These are phyloP conservation scores for Anaspis maculata DNA, from an alignment of 2,888 invertebrate genomes.

Conservation along the genomic window DNA sequence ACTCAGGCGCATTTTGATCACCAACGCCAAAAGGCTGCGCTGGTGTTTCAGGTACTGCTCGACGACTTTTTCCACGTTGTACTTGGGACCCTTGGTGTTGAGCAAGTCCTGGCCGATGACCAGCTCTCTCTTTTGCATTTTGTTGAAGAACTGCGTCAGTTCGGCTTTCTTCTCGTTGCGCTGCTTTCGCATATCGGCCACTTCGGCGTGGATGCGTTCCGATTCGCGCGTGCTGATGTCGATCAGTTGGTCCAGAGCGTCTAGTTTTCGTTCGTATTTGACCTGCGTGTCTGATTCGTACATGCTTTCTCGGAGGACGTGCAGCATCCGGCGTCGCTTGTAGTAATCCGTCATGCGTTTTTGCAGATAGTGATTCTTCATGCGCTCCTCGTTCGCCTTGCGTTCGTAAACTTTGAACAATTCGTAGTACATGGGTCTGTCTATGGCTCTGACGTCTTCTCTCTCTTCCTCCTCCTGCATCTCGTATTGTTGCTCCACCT, in stretches of 20 bases:
- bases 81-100: background rate
- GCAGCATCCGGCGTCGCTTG: conserved; percentile 5
- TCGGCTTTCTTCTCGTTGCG: conserved; percentile 1
- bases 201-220: background rate
- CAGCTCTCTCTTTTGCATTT: background rate
- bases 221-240: conserved; percentile 1
- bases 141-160: background rate
- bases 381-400: conserved; percentile 2
- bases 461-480: conserved; percentile 2
- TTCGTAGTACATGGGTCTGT: conserved; percentile 4
- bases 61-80: conserved; percentile 13
- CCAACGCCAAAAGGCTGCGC: conserved; percentile 19
- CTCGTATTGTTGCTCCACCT: no score
- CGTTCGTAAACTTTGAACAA: conserved; percentile 1
- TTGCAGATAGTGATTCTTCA: conserved; percentile 3
- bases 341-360: conserved; percentile 5
- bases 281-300: background rate
- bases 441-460: conserved; percentile 2
- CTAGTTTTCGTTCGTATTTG: conserved; percentile 8
- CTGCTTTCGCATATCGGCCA: background rate
- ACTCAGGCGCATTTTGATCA: conserved; percentile 22
- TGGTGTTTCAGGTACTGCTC: conserved; percentile 25
- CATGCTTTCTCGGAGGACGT: conserved; percentile 7
- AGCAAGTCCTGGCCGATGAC: conserved; percentile 2
- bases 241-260: conserved; percentile 1